These are phyloP conservation scores for Oppia nitens DNA, from an alignment of 1,140 invertebrate species.

Conservation along the genomic window DNA sequence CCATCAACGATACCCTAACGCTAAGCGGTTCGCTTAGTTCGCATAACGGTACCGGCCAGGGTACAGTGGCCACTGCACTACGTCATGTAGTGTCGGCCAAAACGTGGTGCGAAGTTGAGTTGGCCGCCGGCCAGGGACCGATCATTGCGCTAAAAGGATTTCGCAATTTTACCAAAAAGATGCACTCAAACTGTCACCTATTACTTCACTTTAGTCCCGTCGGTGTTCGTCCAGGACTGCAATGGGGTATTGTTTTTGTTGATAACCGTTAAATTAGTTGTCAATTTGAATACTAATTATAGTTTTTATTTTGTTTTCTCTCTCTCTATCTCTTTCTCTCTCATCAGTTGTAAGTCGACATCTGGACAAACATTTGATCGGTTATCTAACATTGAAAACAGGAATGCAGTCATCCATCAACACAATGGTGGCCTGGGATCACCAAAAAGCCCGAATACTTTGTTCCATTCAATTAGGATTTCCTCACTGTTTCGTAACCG, in stretches of 20 bases:
- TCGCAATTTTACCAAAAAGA: slow-evolving; percentile 42
- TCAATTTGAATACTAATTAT: too few relatives aligned
- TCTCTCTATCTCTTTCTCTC: neutral
- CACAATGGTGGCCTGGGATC: slow-evolving; percentile 55
- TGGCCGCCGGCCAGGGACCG: slow-evolving; percentile 57
- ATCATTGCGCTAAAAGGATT: slow-evolving; percentile 52
- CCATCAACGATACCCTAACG: slow-evolving; percentile 57
- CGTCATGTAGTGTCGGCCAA: slow-evolving; percentile 56
- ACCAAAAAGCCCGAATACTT: slow-evolving; percentile 42
- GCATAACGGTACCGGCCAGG: slow-evolving; percentile 65
- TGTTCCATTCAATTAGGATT: slow-evolving; percentile 58
- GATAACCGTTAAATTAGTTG: too few relatives aligned
- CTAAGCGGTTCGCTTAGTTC: slow-evolving; percentile 45
- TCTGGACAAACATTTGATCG: slow-evolving; percentile 63
- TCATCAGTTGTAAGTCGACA: slow-evolving; percentile 36
- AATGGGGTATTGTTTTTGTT: slow-evolving; percentile 11
- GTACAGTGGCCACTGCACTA: slow-evolving; percentile 52
- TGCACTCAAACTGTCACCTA: neutral
- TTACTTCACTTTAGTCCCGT: slow-evolving; percentile 5
- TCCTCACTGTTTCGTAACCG: slow-evolving; percentile 53
- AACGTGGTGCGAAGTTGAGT: slow-evolving; percentile 52
- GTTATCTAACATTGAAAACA: slow-evolving; percentile 64
- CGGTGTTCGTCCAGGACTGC: slow-evolving; percentile 10
- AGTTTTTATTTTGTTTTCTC: too few relatives aligned
- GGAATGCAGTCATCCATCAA: slow-evolving; percentile 53